Base-by-base conservation (phyloP, 2,113 vertebrate genomes). In the Bombycilla garrulus region DNA sequence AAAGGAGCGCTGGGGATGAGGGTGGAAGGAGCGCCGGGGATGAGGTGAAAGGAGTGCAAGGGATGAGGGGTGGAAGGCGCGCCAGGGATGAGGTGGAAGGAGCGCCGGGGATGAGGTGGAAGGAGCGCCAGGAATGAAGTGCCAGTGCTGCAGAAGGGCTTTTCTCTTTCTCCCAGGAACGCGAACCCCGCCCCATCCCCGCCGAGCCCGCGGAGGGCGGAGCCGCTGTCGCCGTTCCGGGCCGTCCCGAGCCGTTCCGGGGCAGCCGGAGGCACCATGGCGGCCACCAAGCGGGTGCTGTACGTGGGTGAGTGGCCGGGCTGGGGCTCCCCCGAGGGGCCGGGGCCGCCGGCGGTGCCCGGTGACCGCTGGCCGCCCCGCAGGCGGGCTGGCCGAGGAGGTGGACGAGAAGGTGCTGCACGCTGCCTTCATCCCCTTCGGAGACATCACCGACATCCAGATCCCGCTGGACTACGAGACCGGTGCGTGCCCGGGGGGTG, bases 391-490 rank as follows among this genome's bases (percentile, higher is more conserved):
- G n/a, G 99, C 99, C 9, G 99, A 99, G 64, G 99, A 99, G 86
- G 99, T 99, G 94, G 99, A 99, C 28, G 99, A 99, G 97, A 99
- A 99, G 86, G 99, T 99, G 5, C 96, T 99, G 31, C 99, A 99
- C 80, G 99, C 99, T 5, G 99, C 99, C 10, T 99, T 99, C 81
- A 99, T 99, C 95, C 99, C 99, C 12, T 99, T 99, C 90, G 99
- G 99, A 28, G 99, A 99, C 96, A 97, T 99, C 89, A 99, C 98
- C 38, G 99, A 99, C 97, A 99, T 99, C 97, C 99, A 99, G 98
- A 99, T 99, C 82, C 99, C 99, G 3, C 97, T 99, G 89, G 99
- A 99, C 95, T 99, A 99, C 98, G 99, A 99, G 97, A 99, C 99
- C 11, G 99, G 99, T 99, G 83, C 83, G 96, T 84, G n/a, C 15